Conservation (phyloP, 2,888 invertebrate species). For the Tetragonisca angustula region DNA sequence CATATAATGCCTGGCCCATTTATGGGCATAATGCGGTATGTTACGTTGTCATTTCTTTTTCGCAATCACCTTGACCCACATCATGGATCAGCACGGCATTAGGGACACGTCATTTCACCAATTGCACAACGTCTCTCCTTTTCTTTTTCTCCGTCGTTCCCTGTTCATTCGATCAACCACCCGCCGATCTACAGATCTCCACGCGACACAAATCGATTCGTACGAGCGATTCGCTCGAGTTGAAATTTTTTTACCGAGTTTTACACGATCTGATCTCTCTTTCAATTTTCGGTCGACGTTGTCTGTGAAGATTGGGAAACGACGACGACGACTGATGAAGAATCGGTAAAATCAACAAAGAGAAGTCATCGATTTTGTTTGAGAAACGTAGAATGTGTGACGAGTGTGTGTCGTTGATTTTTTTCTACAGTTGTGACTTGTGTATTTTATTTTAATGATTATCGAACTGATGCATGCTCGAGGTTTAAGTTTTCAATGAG, state of each 20-base stretch:
- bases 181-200: slow-evolving; percentile 6
- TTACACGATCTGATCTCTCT: not conserved
- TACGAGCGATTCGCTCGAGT: not conserved
- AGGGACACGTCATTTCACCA: slow-evolving; percentile 75
- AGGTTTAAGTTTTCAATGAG: not conserved
- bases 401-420: slow-evolving; percentile 21
- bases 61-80: slow-evolving; percentile 81
- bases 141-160: slow-evolving; percentile 19
- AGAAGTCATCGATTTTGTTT: not conserved
- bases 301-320: not conserved
- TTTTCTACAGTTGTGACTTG: not conserved
- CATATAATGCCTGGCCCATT: slow-evolving; percentile 75
- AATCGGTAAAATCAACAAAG: not conserved
- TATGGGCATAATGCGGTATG: slow-evolving; percentile 80
- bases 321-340: not conserved
- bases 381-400: not conserved
- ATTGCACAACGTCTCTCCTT: slow-evolving; percentile 48
- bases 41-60: slow-evolving; percentile 80
- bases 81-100: slow-evolving; percentile 66
- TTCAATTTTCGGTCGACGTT: not conserved
- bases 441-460: not conserved
- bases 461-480: not conserved
- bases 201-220: not conserved
- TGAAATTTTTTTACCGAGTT: too few relatives aligned
- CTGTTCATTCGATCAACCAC: slow-evolving; percentile 30